A percentile compares a stretch with the other conserved stretches of the same genome.
Evolutionary conservation across 1,140 invertebrate species (phyloP).

Genomic region (Lepidurus apus): DNA sequence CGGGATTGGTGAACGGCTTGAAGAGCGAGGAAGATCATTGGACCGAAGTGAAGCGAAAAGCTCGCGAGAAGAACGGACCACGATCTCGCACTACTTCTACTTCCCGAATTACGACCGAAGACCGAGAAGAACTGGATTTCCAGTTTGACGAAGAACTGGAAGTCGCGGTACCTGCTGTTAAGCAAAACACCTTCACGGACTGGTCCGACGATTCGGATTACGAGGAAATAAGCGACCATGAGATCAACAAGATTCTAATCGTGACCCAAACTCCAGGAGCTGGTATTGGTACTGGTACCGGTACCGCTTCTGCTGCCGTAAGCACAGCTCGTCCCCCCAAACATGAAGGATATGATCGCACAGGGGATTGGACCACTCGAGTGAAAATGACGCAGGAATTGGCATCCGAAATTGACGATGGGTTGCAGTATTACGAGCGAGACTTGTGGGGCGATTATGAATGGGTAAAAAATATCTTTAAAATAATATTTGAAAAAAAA

Average conservation of each 20-base stretch:
- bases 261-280: constrained; percentile 72
- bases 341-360: constrained; percentile 83
- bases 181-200: constrained; percentile 76
- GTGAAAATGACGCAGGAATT: constrained; percentile 91
- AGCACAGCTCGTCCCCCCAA: constrained; percentile 55
- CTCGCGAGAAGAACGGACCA: background rate
- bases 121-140: constrained; percentile 75
- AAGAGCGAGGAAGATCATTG: background rate
- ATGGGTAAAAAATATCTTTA: constrained; percentile 37
- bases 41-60: constrained; percentile 5
- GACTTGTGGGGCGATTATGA: constrained; percentile 63
- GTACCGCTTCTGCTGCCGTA: constrained; percentile 41
- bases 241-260: constrained; percentile 91
- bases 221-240: constrained; percentile 80
- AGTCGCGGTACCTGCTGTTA: constrained; percentile 55
- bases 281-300: constrained; percentile 42
- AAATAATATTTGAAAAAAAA: background rate
- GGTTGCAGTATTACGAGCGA: constrained; percentile 89
- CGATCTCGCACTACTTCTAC: background rate
- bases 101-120: background rate
- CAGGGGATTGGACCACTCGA: constrained; percentile 72
- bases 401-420: constrained; percentile 90
- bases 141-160: constrained; percentile 95
- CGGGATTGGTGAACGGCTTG: background rate
- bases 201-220: constrained; percentile 65